Evolutionary conservation across 2,797 vertebrate genomes (phyloP).

Genomic region (Florisuga fusca): DNA sequence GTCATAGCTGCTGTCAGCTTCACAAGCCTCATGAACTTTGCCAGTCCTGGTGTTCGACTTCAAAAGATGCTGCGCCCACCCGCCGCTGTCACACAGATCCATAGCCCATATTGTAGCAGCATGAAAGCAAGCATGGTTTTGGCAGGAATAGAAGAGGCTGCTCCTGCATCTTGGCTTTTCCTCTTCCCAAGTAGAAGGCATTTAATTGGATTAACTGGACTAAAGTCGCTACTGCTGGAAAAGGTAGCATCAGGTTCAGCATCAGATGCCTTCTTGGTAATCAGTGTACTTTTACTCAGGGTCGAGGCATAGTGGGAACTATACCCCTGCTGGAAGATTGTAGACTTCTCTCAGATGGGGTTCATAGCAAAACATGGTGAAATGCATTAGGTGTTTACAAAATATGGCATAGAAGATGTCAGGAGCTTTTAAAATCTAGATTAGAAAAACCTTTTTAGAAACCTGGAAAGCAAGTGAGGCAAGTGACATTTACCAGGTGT

Average conservation of each 20-base stretch:
- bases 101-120: neutral
- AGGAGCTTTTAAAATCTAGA: neutral
- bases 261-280: neutral
- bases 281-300: neutral
- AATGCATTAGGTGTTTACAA: neutral
- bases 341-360: neutral
- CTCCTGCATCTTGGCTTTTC: neutral
- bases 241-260: neutral
- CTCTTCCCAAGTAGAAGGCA: neutral
- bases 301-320: neutral
- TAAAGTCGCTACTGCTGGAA: neutral
- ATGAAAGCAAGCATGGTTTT: neutral
- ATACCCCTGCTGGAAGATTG: neutral
- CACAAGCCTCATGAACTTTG: neutral
- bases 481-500: neutral
- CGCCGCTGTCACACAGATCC: neutral
- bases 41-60: constrained; percentile 33
- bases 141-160: neutral
- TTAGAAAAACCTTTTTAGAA: neutral
- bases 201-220: neutral
- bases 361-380: neutral
- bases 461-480: neutral
- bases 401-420: neutral
- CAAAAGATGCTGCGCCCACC: neutral
- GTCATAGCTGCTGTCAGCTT: constrained; percentile 44